Base-by-base conservation (phyloP, 2,888 invertebrate species). In the Brachyopa scutellaris region DNA sequence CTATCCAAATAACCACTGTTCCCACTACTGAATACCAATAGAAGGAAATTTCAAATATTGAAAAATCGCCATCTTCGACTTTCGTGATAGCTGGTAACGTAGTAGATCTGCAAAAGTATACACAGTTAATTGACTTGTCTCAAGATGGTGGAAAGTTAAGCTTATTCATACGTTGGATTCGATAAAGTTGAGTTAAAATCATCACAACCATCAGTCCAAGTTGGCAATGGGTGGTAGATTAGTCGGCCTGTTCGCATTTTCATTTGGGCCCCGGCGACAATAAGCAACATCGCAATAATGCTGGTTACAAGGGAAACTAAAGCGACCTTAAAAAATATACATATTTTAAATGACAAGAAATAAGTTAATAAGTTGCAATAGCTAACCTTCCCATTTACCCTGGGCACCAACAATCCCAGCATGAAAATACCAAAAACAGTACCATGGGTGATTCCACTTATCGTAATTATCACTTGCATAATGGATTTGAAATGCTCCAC, bases 381-480 rank as follows among this genome's bases (percentile, higher is more conserved):
- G 1, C 2, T 8, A 42, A 85, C 85, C 61, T 84, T 72, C 17
- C 66, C 90, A 86, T 92, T 92, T 0, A 92, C 89, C 91, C 92
- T 93, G 0, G 94, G 94, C 53, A 93, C 89, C 77, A 94, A 88
- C 91, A 94, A 92, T 15, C 94, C 94, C 8, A 94, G 87, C 9
- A 92, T 91, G 85, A 94, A 94, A 4, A 93, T 91, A 1, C 93
- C 94, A 77, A 93, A 92, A 1, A 93, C 91, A 6, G 93, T 93
- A 4, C 93, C 93, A 1, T 93, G 88, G 2, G 89, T 86, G 17
- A 91, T 87, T 4, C 91, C 91, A 69, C 88, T 86, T 9, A 90
- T 86, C n/a, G 88, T 89, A 9, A 88, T 73, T 1, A 88, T 85
- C 13, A 89, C 86, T 88, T 91, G 91, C n/a, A 92, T 79, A 17